Conservation (phyloP, 1,140 invertebrate genomes). For the Tetraneura akinire region DNA sequence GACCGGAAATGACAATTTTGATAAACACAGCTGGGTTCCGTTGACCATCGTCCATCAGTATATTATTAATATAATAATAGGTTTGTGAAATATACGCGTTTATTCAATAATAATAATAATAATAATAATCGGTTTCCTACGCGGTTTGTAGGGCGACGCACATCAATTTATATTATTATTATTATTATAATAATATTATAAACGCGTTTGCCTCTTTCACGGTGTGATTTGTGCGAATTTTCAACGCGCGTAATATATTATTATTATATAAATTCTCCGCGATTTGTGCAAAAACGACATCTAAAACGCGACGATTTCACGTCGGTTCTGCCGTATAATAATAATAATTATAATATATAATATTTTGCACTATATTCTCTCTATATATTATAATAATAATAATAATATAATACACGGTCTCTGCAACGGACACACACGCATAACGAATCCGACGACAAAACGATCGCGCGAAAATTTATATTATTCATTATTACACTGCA, state of each 20-base stretch:
- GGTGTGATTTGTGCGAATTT: slow-evolving; percentile 2
- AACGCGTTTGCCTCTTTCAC: not conserved
- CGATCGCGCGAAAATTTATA: slow-evolving; percentile 5
- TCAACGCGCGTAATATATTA: not conserved
- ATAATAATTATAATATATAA: too few species aligned
- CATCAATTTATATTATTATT: not conserved
- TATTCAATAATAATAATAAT: not conserved
- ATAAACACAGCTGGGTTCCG: slow-evolving; percentile 9
- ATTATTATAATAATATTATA: not conserved
- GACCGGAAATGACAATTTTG: slow-evolving; percentile 11
- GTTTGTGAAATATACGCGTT: not conserved
- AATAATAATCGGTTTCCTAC: slow-evolving; percentile 2
- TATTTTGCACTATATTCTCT: too few species aligned
- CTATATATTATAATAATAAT: too few species aligned
- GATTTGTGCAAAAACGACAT: not conserved
- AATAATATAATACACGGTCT: too few species aligned
- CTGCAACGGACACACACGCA: not conserved
- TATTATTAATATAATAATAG: not conserved
- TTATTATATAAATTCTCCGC: not conserved
- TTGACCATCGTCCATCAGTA: too few species aligned
- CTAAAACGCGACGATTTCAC: not conserved
- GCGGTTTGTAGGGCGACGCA: too few species aligned
- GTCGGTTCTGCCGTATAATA: too few species aligned
- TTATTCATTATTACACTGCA: not conserved
- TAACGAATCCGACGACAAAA: not conserved